These are phyloP conservation scores for Odontophorus gujanensis DNA, from an alignment of 2,113 vertebrate genomes.

Conservation along the genomic window DNA sequence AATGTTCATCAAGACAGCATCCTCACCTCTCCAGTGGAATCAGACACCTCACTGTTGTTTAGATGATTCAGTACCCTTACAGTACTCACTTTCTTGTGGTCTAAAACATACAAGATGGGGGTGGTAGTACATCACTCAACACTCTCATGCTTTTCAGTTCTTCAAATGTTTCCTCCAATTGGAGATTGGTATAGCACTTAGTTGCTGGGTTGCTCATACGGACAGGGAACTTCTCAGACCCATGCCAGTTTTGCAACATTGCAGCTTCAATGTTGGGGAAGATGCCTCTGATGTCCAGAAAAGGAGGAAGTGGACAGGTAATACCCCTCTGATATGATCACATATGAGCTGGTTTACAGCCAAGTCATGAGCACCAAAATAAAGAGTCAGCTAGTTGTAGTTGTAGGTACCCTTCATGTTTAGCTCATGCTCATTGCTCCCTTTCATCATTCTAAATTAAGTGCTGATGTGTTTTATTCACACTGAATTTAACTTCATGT, in stretches of 20 bases:
- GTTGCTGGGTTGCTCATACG: not conserved
- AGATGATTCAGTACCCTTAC: not conserved
- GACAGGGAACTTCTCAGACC: not conserved
- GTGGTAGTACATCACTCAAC: not conserved
- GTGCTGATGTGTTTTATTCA: constrained; percentile 66
- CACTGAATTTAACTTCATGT: constrained; percentile 72
- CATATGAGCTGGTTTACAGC: not conserved
- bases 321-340: not conserved
- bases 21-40: not conserved
- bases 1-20: not conserved
- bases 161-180: not conserved
- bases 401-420: not conserved
- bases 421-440: not conserved
- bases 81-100: not conserved
- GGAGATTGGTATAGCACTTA: not conserved
- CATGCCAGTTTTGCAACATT: not conserved
- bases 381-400: not conserved
- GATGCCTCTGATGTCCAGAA: not conserved
- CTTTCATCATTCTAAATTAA: constrained; percentile 53
- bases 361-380: not conserved
- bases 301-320: not conserved
- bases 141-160: not conserved
- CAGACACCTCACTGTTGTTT: not conserved
- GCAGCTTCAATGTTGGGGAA: not conserved
- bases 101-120: not conserved